Conservation (phyloP, 2,797 vertebrate species). For the Coregonus sp. region DNA sequence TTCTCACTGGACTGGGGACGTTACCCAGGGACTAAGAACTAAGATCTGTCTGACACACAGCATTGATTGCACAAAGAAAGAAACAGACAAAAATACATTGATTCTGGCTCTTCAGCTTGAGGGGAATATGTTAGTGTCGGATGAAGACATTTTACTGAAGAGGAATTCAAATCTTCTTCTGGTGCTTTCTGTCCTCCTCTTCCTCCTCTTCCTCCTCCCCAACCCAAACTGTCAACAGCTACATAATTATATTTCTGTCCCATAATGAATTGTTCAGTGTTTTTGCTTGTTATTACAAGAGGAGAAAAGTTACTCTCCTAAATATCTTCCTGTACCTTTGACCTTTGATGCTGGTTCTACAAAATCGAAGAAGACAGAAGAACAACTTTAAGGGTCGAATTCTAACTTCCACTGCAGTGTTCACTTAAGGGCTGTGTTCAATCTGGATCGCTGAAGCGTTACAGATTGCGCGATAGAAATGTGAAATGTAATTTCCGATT, state of each 20-base stretch:
- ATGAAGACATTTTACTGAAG: constrained; percentile 59
- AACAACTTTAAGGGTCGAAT: constrained; percentile 49
- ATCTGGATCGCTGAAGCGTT: no score
- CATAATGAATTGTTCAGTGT: constrained; percentile 67
- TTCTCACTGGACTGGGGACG: constrained; percentile 34
- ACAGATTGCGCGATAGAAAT: no score
- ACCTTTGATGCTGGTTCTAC: constrained; percentile 70
- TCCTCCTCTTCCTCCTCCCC: constrained; percentile 30
- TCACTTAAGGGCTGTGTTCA: no score
- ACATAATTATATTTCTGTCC: not conserved
- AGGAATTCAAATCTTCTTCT: constrained; percentile 58
- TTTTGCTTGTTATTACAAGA: constrained; percentile 69
- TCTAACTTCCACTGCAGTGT: no score
- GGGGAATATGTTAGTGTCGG: constrained; percentile 25
- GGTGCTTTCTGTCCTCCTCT: constrained; percentile 45
- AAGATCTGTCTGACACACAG: constrained; percentile 42
- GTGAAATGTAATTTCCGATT: no score
- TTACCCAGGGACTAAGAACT: not conserved
- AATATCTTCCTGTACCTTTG: constrained; percentile 53
- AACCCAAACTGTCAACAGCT: constrained; percentile 64
- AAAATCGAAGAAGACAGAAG: constrained; percentile 51
- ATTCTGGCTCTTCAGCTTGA: constrained; percentile 38
- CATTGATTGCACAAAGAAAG: constrained; percentile 46
- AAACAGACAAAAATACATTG: constrained; percentile 47
- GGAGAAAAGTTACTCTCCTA: constrained; percentile 51